Evolutionary conservation across 2,888 invertebrate species (phyloP).

Genomic region (Lucinisca nassula): DNA sequence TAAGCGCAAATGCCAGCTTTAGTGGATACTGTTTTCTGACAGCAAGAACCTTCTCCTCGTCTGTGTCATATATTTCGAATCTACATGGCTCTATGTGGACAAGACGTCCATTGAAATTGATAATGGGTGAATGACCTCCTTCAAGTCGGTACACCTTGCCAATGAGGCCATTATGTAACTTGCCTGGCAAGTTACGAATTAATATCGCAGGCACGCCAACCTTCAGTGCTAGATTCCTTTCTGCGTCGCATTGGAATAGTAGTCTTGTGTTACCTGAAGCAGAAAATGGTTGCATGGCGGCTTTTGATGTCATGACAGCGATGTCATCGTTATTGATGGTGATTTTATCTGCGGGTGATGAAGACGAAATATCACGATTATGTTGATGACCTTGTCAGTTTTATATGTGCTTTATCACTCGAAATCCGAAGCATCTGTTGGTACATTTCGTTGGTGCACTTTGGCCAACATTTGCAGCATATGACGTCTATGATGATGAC

Average conservation of each 20-base stretch:
- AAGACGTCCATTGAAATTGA: conserved; percentile 7
- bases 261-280: neutral
- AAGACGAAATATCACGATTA: too few species aligned
- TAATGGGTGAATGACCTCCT: neutral
- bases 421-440: too few species aligned
- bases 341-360: too few species aligned
- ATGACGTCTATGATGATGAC: too few species aligned
- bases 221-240: neutral
- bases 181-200: neutral
- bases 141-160: neutral
- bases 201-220: neutral
- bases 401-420: too few species aligned
- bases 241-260: neutral
- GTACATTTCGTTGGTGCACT: too few species aligned
- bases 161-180: neutral
- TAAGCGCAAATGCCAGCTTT: neutral
- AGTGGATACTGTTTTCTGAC: neutral
- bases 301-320: too few species aligned
- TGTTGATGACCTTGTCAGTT: too few species aligned
- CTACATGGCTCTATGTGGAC: too few species aligned
- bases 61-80: neutral
- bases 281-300: neutral
- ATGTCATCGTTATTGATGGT: too few species aligned
- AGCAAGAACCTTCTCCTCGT: neutral
- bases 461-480: too few species aligned